A percentile compares a stretch with the other conserved stretches of the same genome.
Conservation (phyloP, 2,113 vertebrate species). For the Lichenostomus cassidix region DNA sequence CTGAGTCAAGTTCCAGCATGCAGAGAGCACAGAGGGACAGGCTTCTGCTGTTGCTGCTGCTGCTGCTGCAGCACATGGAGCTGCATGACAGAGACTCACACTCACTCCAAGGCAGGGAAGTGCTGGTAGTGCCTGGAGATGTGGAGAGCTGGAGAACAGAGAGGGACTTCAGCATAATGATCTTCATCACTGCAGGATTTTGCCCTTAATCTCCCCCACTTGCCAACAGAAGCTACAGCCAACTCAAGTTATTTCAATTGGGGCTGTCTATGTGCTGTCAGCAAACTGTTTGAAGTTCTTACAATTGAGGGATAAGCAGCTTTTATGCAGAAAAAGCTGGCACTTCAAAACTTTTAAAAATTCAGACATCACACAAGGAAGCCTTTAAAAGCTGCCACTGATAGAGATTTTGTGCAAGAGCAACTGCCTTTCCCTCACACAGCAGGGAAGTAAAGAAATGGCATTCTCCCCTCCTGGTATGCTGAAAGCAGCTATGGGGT, state of each 20-base stretch:
- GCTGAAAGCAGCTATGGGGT: background rate
- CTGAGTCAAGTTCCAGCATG: background rate
- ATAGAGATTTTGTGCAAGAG: background rate
- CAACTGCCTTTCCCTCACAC: background rate
- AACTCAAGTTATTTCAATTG: background rate
- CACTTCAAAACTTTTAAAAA: conserved; percentile 11
- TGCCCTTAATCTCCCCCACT: background rate
- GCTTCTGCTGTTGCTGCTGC: background rate
- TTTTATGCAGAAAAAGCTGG: conserved; percentile 38
- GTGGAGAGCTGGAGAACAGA: background rate
- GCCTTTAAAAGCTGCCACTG: conserved; percentile 12
- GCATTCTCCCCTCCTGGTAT: background rate
- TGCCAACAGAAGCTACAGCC: background rate
- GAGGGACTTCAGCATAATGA: background rate
- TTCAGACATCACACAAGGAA: background rate
- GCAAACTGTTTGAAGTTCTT: conserved; percentile 29
- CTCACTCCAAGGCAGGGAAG: background rate
- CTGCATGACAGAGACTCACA: background rate
- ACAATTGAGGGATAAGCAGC: background rate
- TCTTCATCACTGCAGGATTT: background rate
- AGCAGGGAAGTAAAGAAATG: background rate
- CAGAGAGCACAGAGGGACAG: background rate
- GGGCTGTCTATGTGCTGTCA: background rate
- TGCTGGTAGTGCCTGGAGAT: accelerated
- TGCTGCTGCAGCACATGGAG: background rate